phyloP scores from a whole-genome alignment of 2,888 invertebrate species.

The Balanococcus diminutus region DNA sequence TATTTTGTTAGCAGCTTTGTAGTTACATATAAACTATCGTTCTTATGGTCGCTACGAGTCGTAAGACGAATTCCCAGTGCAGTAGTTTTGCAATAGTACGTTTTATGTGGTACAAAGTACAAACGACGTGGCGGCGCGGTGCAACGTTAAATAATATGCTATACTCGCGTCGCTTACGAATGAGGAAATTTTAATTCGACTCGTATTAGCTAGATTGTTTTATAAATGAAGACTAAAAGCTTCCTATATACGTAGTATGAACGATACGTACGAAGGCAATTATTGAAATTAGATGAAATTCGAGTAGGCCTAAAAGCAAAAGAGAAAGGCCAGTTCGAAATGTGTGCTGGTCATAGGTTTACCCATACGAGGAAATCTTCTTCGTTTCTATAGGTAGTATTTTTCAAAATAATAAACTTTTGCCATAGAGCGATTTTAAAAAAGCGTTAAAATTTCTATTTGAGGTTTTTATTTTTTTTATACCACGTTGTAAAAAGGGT shows the following conservation, averaged over 20 bases:
- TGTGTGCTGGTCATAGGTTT: no score
- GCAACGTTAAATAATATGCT: not conserved
- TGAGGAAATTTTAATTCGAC: conserved; percentile 11
- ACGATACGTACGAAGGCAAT: not conserved
- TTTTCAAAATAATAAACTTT: not conserved
- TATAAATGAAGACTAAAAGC: not conserved
- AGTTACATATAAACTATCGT: not conserved
- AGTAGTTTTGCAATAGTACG: not conserved
- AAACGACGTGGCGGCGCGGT: not conserved
- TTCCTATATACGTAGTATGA: no score
- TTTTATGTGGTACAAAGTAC: not conserved
- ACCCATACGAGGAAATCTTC: no score
- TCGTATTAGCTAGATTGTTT: conserved; percentile 15
- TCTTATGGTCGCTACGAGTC: not conserved
- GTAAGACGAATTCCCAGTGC: not conserved
- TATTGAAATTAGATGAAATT: no score
- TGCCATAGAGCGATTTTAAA: not conserved
- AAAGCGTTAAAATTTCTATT: conserved; percentile 6
- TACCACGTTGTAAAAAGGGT: not conserved
- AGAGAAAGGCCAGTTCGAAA: no score
- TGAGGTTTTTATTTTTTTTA: conserved; percentile 1
- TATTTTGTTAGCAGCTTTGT: not conserved
- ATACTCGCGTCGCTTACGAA: not conserved
- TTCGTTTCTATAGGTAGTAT: not conserved
- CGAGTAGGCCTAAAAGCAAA: no score